Base-by-base conservation (phyloP, 2,113 vertebrate species). In the Toxotes jaculatrix region DNA sequence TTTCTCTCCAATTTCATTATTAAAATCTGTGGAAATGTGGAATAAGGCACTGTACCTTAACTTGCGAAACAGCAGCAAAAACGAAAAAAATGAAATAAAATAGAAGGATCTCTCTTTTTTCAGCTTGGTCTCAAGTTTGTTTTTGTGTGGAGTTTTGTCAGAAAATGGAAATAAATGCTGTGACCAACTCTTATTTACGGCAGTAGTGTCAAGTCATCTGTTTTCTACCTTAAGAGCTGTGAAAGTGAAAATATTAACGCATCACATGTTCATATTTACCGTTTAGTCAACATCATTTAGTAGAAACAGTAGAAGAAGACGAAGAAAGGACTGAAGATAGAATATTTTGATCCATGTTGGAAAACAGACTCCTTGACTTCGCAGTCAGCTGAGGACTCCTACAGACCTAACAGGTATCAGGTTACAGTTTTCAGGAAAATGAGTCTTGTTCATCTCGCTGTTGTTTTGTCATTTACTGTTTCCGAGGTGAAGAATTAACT, bases 71-170 rank as follows among this genome's bases (percentile, higher is more conserved):
- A 82, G 76, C 89, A 88, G 83, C 86, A 84, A 65, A 73, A 78
- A 61, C 27, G 27, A 40, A 70, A 60, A 72, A 91, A 92, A 93
- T 92, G 77, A 93, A 94, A 93, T 93, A 89, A 93, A 95, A 88
- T 64, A 88, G 88, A 93, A 91, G 89, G 90, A 94, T 93, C 89
- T 95, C 93, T 95, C 89, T 95, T 94, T 95, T 93, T 92, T 93
- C 92, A 92, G 87, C 64, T 91, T 93, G 89, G 91, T 91, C 85
- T 95, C 84, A 1, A 47, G 59, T 94, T 91, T 93, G 85, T 93
- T 89, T 92, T 89, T 93, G 90, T 93, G 86, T 90, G 88, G 83
- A 78, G 75, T 92, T 89, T 86, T 89, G 84, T 85, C 88, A 86
- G 87, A 88, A 90, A 85, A 87, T 91, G 79, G 69, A 90, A 93